These are phyloP conservation scores for Odontomyia ornata DNA, from an alignment of 2,888 invertebrate genomes.

Conservation along the genomic window DNA sequence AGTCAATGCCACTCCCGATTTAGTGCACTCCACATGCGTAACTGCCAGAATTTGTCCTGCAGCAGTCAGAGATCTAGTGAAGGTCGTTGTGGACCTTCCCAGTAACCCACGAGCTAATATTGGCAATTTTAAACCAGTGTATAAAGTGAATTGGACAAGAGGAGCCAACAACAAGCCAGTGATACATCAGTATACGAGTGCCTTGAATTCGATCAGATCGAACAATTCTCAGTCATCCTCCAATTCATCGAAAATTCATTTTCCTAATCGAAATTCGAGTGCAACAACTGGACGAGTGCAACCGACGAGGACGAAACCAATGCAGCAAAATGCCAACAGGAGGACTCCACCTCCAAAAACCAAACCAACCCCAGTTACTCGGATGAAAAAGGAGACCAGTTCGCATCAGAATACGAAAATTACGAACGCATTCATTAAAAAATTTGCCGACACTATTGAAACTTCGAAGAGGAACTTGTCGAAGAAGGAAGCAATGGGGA, in stretches of 20 bases:
- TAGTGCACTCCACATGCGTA: conserved; percentile 81
- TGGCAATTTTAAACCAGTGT: conserved; percentile 70
- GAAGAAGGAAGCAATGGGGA: conserved; percentile 15
- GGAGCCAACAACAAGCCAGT: background rate
- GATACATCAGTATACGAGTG: background rate
- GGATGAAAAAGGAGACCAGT: background rate
- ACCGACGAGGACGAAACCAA: background rate
- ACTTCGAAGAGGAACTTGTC: background rate
- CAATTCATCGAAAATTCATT: background rate
- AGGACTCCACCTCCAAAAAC: background rate
- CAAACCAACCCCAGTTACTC: background rate
- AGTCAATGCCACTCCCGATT: conserved; percentile 89
- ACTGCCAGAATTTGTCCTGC: conserved; percentile 84
- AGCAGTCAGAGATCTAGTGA: conserved; percentile 84
- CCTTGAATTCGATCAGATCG: background rate
- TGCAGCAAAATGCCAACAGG: background rate
- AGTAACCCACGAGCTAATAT: conserved; percentile 64
- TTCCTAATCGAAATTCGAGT: background rate
- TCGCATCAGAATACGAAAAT: background rate
- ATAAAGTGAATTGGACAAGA: conserved; percentile 50
- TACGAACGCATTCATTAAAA: background rate
- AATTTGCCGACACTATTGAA: background rate
- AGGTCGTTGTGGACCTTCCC: conserved; percentile 71
- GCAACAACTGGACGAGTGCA: background rate
- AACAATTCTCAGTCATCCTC: background rate